Base-by-base conservation (phyloP, 2,888 invertebrate genomes). In the Cataglyphis livida region DNA sequence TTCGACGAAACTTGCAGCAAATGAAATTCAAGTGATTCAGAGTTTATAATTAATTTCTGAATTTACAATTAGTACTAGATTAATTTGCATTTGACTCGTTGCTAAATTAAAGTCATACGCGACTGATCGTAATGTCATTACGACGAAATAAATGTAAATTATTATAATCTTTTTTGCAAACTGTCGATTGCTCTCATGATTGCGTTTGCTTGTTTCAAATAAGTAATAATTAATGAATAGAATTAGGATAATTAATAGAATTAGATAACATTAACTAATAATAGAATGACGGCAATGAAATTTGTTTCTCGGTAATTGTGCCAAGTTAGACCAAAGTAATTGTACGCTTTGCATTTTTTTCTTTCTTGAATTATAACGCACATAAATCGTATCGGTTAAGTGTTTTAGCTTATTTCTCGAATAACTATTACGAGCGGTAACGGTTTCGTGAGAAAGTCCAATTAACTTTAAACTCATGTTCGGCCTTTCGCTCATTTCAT, bases 401-500 rank as follows among this genome's bases (percentile, higher is more conserved):
- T 65, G 28, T 41, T 62, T 68, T 51, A 79, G 70, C 68, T 81
- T 76, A 25, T 64, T 73, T 66, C 75, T 54, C 81, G 83, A 88
- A 83, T 85, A 51, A 51, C n/a, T 73, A 83, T 88, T 88, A 82
- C 81, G 35, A 48, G 83, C 64, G 64, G 73, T 78, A 78, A 76
- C 81, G 82, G 84, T 88, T 89, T 86, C 84, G 81, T 79, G 83
- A 85, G 84, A 70, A 78, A 82, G 76, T 82, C 81, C 82, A 82
- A 84, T 86, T 85, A 89, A 84, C 83, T 89, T 78, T 70, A 64
- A 82, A 73, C 76, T 65, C 78, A 82, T 78, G 84, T 86, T 76
- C 86, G 82, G 85, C 74, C 84, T 86, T 83, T 89, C 86, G 76
- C 84, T 83, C 88, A 84, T 86, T 89, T 82, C 85, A 76, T 76